Conservation (phyloP, 2,113 vertebrate genomes). For the Rhynchomys soricoides region DNA sequence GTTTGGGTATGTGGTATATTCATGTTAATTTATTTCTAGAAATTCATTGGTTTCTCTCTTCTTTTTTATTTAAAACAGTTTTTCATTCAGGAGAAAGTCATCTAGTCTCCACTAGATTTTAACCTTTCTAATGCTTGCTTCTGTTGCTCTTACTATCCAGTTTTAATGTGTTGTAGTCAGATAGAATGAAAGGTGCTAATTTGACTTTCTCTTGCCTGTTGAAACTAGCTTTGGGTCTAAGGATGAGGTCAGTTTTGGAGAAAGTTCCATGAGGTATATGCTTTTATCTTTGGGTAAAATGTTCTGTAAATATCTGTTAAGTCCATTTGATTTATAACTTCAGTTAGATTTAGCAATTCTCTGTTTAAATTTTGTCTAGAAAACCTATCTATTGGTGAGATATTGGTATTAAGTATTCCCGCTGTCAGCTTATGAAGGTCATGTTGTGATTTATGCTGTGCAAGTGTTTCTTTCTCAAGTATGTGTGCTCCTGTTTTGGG, state of each 20-base stretch:
- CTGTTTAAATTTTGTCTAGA: background rate
- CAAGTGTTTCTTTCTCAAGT: background rate
- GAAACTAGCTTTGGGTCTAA: background rate
- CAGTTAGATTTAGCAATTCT: background rate
- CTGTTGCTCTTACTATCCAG: background rate
- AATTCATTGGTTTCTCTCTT: background rate
- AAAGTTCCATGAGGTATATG: background rate
- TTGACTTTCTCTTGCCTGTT: background rate
- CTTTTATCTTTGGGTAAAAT: background rate
- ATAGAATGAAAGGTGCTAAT: background rate
- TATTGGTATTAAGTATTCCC: background rate
- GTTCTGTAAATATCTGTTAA: background rate
- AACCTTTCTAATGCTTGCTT: background rate
- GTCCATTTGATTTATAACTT: background rate
- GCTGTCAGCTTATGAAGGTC: background rate
- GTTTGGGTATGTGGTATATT: background rate
- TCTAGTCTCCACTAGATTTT: background rate
- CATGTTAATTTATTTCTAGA: background rate
- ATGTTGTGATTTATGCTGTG: background rate
- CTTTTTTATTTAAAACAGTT: background rate
- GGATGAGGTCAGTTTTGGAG: background rate
- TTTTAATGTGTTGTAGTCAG: background rate
- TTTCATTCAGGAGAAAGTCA: background rate
- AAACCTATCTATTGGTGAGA: background rate
- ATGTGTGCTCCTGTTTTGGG: background rate